phyloP scores from a whole-genome alignment of 2,888 invertebrate genomes.

The Autographa gamma region DNA sequence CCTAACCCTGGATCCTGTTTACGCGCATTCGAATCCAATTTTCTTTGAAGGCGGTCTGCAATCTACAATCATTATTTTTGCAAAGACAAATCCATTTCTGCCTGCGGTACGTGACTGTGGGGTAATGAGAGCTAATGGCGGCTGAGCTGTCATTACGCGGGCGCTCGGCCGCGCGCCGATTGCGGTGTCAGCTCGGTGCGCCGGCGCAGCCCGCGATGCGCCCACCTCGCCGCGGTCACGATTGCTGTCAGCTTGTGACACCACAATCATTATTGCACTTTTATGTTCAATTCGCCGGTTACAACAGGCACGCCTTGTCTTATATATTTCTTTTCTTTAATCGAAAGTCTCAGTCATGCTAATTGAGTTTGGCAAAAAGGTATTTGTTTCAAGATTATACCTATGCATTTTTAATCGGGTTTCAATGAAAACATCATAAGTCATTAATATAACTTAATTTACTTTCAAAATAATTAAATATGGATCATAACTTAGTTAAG shows the following conservation, averaged over 20 bases:
- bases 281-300: slow-evolving; percentile 61
- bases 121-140: slow-evolving; percentile 87
- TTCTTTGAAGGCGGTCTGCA: slow-evolving; percentile 86
- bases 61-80: slow-evolving; percentile 88
- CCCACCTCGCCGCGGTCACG: slow-evolving; percentile 63
- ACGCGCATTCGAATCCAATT: slow-evolving; percentile 84
- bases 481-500: neutral
- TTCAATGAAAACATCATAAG: neutral
- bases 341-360: slow-evolving; percentile 36
- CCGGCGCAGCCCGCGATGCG: slow-evolving; percentile 49
- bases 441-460: neutral
- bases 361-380: slow-evolving; percentile 46
- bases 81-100: slow-evolving; percentile 89
- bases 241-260: slow-evolving; percentile 71
- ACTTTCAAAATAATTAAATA: neutral
- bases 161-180: slow-evolving; percentile 63
- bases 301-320: slow-evolving; percentile 49
- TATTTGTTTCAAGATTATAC: slow-evolving; percentile 37
- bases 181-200: slow-evolving; percentile 58
- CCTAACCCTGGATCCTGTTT: slow-evolving; percentile 78
- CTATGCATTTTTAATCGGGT: neutral
- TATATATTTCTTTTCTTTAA: slow-evolving; percentile 47
- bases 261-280: slow-evolving; percentile 68
- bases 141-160: slow-evolving; percentile 82
- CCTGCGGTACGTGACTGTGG: slow-evolving; percentile 85